Evolutionary conservation across 2,888 invertebrate genomes (phyloP), one percentile per base, ranked within the genome.

Genomic region (Drosophila yooni): DNA sequence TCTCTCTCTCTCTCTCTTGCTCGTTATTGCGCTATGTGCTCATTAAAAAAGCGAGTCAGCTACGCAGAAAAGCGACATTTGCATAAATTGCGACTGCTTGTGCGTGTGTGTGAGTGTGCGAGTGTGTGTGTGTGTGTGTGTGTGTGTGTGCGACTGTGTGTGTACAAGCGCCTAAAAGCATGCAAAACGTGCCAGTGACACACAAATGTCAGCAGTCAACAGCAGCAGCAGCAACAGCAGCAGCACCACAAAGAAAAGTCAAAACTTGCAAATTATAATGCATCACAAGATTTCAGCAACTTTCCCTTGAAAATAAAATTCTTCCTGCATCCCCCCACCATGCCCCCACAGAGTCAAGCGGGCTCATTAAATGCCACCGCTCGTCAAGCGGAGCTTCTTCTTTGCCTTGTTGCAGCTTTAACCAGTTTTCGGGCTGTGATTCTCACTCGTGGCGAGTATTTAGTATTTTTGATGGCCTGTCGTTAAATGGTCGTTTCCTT

Each of bases 221-320:
- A 40, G 40, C 53, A 46, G 40, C 43, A 36, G 40, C 21, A 52
- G n/a, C 29, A 3, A 11, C 51, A 52, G 1, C 56, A 51, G n/a
- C 62, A 51, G 52, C 66, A 56, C 33, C 34, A 78, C 88, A 83
- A 84, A 79, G 81, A 74, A 67, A 88, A 90, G 90, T 85, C 90
- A 88, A 86, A 85, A 90, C 81, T 90, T 75, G 83, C 85, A 77
- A 90, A 85, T 90, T 85, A 86, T 85, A 85, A 85, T 85, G 85
- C 90, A 85, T 90, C 85, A 85, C 89, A 88, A 89, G 83, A 90
- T 75, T 72, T 77, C 59, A 88, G 61, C 67, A 86, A 70, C 72
- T 86, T 46, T 69, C 56, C 78, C 53, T 38, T 40, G 57, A 29
- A 11, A 27, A 36, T 15, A 46, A 15, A 46, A 21, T 21, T 21